phyloP scores from a whole-genome alignment of 2,797 vertebrate species.

The Moxostoma hubbsi region DNA sequence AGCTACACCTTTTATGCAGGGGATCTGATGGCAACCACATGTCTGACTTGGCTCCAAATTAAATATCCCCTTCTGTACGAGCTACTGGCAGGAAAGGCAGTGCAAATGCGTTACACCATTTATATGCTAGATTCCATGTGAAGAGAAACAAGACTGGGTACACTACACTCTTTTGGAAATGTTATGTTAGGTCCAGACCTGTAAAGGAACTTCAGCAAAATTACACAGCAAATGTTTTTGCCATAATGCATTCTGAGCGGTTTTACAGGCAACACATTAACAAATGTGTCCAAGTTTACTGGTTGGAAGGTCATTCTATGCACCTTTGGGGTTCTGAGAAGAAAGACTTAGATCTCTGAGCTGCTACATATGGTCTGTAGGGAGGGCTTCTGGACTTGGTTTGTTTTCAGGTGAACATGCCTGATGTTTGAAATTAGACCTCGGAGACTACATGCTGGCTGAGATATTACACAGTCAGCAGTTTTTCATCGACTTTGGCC shows the following conservation, averaged over 20 bases:
- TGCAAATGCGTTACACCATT: conserved; percentile 51
- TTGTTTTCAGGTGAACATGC: conserved; percentile 49
- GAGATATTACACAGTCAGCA: conserved; percentile 56
- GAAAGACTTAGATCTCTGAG: conserved; percentile 55
- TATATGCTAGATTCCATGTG: conserved; percentile 57
- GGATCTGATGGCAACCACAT: conserved; percentile 67
- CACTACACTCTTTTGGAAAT: conserved; percentile 53
- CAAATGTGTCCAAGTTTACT: conserved; percentile 66
- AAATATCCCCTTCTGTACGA: conserved; percentile 60
- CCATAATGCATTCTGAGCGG: conserved; percentile 40
- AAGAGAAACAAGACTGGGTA: conserved; percentile 51
- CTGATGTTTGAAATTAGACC: conserved; percentile 32
- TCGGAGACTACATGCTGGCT: conserved; percentile 55
- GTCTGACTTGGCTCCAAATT: conserved; percentile 64
- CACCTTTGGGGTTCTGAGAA: conserved; percentile 53
- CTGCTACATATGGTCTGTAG: conserved; percentile 39
- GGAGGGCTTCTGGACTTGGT: conserved; percentile 24
- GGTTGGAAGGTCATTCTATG: conserved; percentile 60
- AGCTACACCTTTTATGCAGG: conserved; percentile 52
- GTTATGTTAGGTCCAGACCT: conserved; percentile 45
- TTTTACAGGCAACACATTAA: conserved; percentile 48
- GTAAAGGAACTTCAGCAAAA: conserved; percentile 45
- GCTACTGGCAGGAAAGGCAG: conserved; percentile 54
- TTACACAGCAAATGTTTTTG: conserved; percentile 46
- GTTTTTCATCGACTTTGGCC: not conserved